Evolutionary conservation across 2,113 vertebrate species (phyloP).

Genomic region (Progne subis): DNA sequence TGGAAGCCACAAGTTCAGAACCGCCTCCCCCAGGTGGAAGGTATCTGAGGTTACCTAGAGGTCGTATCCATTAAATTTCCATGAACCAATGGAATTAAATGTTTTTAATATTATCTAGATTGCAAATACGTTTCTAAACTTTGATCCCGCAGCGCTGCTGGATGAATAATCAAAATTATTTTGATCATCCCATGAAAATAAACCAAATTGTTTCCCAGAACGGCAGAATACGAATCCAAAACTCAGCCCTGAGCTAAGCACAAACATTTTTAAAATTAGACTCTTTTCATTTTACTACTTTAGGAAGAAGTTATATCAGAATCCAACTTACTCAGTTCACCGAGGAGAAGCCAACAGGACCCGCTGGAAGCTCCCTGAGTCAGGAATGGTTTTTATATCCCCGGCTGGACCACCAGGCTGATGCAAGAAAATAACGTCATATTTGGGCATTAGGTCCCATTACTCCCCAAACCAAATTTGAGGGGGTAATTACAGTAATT

Average conservation of each 20-base stretch:
- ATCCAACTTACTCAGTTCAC: slow-evolving; percentile 60
- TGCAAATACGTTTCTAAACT: neutral
- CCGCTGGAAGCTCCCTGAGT: slow-evolving; percentile 51
- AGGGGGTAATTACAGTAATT: slow-evolving; percentile 58
- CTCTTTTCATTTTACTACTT: neutral
- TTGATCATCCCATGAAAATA: neutral
- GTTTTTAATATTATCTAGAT: neutral
- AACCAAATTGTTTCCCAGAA: neutral
- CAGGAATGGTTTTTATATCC: slow-evolving; percentile 57
- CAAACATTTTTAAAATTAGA: neutral
- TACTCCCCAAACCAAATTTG: slow-evolving; percentile 53
- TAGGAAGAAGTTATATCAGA: neutral
- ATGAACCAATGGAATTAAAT: neutral
- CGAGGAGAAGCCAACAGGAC: slow-evolving; percentile 40
- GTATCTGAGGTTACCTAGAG: neutral
- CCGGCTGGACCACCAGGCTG: slow-evolving; percentile 59
- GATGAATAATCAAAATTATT: neutral
- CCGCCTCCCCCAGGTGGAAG: too few species aligned
- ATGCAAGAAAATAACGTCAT: slow-evolving; percentile 64
- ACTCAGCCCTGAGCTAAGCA: neutral
- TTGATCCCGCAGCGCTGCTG: neutral
- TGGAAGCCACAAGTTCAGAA: neutral
- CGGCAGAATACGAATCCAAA: fast-evolving
- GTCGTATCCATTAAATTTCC: neutral
- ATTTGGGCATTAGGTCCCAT: slow-evolving; percentile 56